Evolutionary conservation across 2,888 invertebrate genomes (phyloP).

Genomic region (Scaptodrosophila latifasciaeformis): DNA sequence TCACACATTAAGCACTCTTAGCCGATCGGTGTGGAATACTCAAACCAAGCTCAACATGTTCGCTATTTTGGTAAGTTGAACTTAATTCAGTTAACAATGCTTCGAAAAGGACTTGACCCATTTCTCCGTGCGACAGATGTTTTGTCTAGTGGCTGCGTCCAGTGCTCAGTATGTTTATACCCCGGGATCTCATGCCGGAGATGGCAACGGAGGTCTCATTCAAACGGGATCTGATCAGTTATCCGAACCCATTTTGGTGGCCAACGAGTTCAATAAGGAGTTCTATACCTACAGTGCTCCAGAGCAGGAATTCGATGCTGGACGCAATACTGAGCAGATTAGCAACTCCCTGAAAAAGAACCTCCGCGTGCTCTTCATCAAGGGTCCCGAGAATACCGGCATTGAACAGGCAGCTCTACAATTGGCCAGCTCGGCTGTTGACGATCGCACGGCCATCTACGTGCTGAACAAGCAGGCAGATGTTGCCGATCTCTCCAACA

Average conservation of each 20-base stretch:
- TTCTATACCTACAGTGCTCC: conserved; percentile 69
- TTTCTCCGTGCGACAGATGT: too few relatives aligned
- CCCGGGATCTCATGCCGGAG: conserved; percentile 34
- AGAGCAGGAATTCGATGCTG: conserved; percentile 64
- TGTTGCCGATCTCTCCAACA: conserved; percentile 55
- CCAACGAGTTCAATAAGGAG: conserved; percentile 56
- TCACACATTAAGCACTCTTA: conserved; percentile 26
- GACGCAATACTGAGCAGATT: conserved; percentile 42
- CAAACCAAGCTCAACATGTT: conserved; percentile 53
- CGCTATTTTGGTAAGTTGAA: conserved; percentile 56
- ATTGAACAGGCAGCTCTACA: conserved; percentile 66
- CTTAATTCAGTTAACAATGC: background rate
- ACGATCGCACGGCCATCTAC: conserved; percentile 70
- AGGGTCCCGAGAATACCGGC: conserved; percentile 70
- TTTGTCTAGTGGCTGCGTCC: conserved; percentile 53
- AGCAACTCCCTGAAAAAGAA: conserved; percentile 52
- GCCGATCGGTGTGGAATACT: conserved; percentile 35
- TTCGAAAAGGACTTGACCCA: too few relatives aligned
- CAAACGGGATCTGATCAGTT: conserved; percentile 37
- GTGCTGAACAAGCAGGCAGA: conserved; percentile 70
- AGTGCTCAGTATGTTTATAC: conserved; percentile 61
- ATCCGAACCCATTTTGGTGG: conserved; percentile 34
- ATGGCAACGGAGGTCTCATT: conserved; percentile 20
- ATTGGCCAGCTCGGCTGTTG: conserved; percentile 58
- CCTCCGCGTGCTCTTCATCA: conserved; percentile 72